Evolutionary conservation across 1,140 invertebrate species (phyloP), one percentile per base, ranked within the genome.

Genomic region (Drosophila takahashii): DNA sequence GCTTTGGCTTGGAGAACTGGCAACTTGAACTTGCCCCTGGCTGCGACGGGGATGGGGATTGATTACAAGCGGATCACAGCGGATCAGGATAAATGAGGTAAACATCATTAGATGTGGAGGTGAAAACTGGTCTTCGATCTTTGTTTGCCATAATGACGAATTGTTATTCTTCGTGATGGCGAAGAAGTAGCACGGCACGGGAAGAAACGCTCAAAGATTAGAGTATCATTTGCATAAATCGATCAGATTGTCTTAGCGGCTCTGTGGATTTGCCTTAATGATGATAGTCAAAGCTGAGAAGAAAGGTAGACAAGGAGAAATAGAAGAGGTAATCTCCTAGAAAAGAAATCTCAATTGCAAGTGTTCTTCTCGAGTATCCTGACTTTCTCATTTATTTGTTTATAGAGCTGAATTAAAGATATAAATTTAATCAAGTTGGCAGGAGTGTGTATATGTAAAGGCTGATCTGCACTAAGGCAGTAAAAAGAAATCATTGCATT

Each of bases 61-160:
- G 69, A 72, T 72, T 72, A 70, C 69, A 48, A 72, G 22, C 42
- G 69, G 57, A 72, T 73, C 70, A 32, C 53, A 29, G 53, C 65
- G 66, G 57, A 72, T 74, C 48, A 47, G 70, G 71, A 73, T 73
- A 62, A 73, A 61, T 74, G 57, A 74, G 69, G 70, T 62, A 73
- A 73, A 74, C 57, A 73, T 73, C 71, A 74, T 74, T 74, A 73
- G 70, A 67, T 32, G 56, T 32, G 56, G 66, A 59, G 36, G 47
- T 69, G 67, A 71, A 70, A 57, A 71, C 69, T 47, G 18, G 42
- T 59, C 39, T 36, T 39, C 41, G 36, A 61, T 73, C 69, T 73
- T 66, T 74, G 71, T 74, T 74, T 74, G 69, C 70, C 69, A 73
- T 62, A 74, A 74, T 74, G 70, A 74, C 70, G 70, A 74, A 73